phyloP scores from a whole-genome alignment of 2,888 invertebrate genomes.

The Harpalus rubripes region DNA sequence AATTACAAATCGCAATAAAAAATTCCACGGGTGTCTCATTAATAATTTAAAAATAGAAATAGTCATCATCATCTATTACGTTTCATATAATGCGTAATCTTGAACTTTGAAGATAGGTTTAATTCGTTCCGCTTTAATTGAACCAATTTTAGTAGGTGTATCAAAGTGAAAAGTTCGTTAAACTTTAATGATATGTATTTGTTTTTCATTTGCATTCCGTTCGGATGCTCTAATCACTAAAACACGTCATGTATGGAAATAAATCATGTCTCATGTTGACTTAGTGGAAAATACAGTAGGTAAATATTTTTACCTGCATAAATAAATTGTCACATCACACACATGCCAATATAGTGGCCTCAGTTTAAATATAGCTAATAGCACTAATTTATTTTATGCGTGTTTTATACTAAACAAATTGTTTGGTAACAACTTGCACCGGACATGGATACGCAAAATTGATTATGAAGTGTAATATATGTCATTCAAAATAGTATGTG shows the following conservation, averaged over 20 bases:
- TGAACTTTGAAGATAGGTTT: neutral
- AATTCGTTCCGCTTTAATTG: neutral
- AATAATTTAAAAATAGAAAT: neutral
- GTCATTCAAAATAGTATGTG: too few relatives aligned
- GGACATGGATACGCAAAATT: too few relatives aligned
- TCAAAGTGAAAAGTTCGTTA: constrained; percentile 12
- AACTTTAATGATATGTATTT: constrained; percentile 37
- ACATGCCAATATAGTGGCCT: neutral
- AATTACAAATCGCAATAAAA: neutral
- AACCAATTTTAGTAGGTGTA: neutral
- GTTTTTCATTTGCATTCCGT: constrained; percentile 24
- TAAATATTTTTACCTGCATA: constrained; percentile 9
- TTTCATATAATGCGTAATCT: neutral
- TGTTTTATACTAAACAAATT: too few relatives aligned
- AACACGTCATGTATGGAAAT: constrained; percentile 33
- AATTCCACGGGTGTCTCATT: neutral
- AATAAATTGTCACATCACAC: neutral
- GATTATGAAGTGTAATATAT: too few relatives aligned
- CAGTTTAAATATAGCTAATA: neutral
- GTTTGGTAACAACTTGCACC: too few relatives aligned
- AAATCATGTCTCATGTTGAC: neutral
- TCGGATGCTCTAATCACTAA: constrained; percentile 19
- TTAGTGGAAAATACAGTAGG: constrained; percentile 1
- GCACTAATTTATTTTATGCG: too few relatives aligned
- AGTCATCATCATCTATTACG: neutral